These are phyloP conservation scores for Sebastes matsubarae DNA, from an alignment of 2,797 vertebrate species.

Conservation along the genomic window DNA sequence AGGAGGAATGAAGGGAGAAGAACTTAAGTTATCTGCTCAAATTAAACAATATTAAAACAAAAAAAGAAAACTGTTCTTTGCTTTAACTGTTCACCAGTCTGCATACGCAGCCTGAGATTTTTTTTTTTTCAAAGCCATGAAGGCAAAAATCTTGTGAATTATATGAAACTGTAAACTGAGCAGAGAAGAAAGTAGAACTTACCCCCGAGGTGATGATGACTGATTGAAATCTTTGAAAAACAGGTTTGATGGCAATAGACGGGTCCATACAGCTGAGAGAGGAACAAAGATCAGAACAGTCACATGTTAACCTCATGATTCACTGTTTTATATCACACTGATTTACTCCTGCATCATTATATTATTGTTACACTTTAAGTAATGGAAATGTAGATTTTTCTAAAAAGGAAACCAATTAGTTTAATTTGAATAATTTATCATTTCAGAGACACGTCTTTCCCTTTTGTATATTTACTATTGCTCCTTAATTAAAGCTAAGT, in stretches of 20 bases:
- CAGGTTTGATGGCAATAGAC: slow-evolving; percentile 93
- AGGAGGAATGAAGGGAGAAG: neutral
- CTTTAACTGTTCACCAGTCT: accelerated
- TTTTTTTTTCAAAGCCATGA: neutral
- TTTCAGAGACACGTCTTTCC: too few species aligned
- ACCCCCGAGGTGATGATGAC: slow-evolving; percentile 96
- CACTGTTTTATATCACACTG: neutral
- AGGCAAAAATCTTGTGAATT: neutral
- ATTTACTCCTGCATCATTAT: neutral
- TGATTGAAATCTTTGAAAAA: slow-evolving; percentile 93
- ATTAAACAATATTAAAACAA: neutral
- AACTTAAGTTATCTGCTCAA: neutral
- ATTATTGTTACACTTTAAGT: neutral
- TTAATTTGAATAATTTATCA: too few species aligned
- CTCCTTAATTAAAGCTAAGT: too few species aligned
- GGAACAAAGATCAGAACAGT: neutral
- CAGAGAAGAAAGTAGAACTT: slow-evolving; percentile 30
- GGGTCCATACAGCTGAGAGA: slow-evolving; percentile 91
- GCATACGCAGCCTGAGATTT: neutral
- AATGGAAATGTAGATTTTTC: too few species aligned
- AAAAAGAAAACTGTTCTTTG: neutral
- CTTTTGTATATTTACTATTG: too few species aligned
- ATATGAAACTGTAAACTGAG: neutral
- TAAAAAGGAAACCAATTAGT: too few species aligned
- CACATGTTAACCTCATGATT: neutral